phyloP scores from a whole-genome alignment of 2,888 invertebrate genomes.

The Taphrorychus bicolor region DNA sequence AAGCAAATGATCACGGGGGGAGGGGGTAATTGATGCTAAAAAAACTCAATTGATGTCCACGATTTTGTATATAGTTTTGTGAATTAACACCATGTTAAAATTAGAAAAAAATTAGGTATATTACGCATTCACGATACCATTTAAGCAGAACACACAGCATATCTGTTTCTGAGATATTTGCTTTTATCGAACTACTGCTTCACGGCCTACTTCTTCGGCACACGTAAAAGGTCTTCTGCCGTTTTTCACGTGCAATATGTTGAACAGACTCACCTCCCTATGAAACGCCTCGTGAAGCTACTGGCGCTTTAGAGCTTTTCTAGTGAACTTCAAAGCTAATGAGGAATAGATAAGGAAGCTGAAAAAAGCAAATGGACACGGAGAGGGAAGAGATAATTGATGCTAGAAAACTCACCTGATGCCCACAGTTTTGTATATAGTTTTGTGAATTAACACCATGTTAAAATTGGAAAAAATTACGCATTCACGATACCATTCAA shows the following conservation, averaged over 20 bases:
- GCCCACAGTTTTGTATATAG: conserved; percentile 15
- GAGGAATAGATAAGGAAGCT: conserved; percentile 51
- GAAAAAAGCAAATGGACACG: conserved; percentile 6
- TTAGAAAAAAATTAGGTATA: no score
- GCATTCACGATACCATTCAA: no score
- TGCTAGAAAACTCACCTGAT: conserved; percentile 22
- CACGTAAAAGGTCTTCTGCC: not conserved
- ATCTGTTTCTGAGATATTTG: conserved; percentile 13
- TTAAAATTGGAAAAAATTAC: no score
- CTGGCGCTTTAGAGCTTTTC: conserved; percentile 47
- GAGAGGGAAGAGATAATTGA: not conserved
- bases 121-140: conserved; percentile 22
- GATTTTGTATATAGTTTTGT: conserved; percentile 20
- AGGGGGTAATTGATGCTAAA: not conserved
- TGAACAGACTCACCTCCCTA: conserved; percentile 39
- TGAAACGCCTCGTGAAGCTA: conserved; percentile 41
- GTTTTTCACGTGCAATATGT: no score
- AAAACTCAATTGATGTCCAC: conserved; percentile 22
- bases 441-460: conserved; percentile 17
- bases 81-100: conserved; percentile 10
- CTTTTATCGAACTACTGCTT: not conserved
- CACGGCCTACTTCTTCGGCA: not conserved
- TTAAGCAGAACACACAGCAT: conserved; percentile 15
- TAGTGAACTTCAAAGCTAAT: conserved; percentile 47
- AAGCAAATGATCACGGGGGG: no score